Evolutionary conservation across 2,888 invertebrate genomes (phyloP), one percentile per base, ranked within the genome.

Genomic region (Magallana nippona): DNA sequence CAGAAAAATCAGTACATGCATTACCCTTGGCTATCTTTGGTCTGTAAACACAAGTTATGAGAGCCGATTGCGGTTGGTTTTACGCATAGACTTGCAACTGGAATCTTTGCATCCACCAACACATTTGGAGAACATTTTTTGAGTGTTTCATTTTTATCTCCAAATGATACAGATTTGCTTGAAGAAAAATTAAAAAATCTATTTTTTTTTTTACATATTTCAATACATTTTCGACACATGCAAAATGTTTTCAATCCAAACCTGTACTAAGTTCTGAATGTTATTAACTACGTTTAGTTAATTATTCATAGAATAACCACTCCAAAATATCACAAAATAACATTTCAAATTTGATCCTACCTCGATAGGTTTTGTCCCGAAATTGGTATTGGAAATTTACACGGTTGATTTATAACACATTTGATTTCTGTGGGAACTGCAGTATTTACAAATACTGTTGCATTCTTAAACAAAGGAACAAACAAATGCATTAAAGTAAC

Each of bases 341-440:
- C 44, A 44, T 27, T 27, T 27, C 27, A 27, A 27, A 27, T 27
- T 27, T 27, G 27, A 27, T 27, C 27, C 1, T 27, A 82, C 82
- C 10, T 32, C 10, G 56, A 55, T 77, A 77, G n/a, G 32, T 57
- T 82, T 15, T 56, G 78, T 55, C 78, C 82, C 2, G 82, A 78
- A 27, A 82, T 60, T 55, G 32, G 58, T 15, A 82, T 1, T 13
- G 78, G 82, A 15, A 82, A 78, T 22, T 71, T 22, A 78, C 82
- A 82, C 13, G 82, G 78, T 57, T 44, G 55, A 57, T 78, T 55
- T 15, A 44, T 10, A 5, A 78, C 55, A 44, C 82, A 82, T 13
- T 44, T 60, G 17, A 82, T 60, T 5, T 60, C 78, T 10, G 58
- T 60, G 2, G 82, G 82, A 55, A 82, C 15, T 17, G 71, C 58